Evolutionary conservation across 2,113 vertebrate species (phyloP).

Genomic region (Anhinga anhinga): DNA sequence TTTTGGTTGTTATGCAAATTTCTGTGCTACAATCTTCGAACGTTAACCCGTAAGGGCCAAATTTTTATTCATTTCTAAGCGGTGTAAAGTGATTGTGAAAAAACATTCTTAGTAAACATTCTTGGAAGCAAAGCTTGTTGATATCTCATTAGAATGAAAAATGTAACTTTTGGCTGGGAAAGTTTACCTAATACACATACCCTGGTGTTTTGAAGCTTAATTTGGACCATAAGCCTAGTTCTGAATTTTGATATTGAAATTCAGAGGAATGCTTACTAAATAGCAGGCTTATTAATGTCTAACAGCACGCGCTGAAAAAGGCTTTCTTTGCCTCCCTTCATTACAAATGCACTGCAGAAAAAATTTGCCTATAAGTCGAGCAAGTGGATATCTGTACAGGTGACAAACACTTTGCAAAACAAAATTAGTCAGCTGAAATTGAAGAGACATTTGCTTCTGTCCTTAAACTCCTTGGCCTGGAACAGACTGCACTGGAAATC

Average conservation of each 20-base stretch:
- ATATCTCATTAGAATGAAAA: neutral
- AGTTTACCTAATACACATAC: neutral
- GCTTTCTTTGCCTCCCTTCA: constrained; percentile 6
- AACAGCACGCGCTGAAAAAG: neutral
- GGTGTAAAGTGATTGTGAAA: neutral
- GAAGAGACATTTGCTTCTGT: constrained; percentile 52
- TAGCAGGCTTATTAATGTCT: neutral
- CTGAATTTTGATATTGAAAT: neutral
- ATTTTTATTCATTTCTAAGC: neutral
- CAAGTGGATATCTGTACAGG: constrained; percentile 14
- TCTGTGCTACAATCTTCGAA: neutral
- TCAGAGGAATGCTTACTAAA: neutral
- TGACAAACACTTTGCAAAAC: constrained; percentile 51
- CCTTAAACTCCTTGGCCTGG: constrained; percentile 41
- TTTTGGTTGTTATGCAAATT: neutral
- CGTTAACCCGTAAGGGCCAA: neutral
- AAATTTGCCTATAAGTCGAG: constrained; percentile 28
- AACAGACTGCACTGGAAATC: constrained; percentile 56
- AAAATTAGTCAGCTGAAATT: constrained; percentile 65
- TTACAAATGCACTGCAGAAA: neutral
- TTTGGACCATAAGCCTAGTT: neutral
- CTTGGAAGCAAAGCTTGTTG: neutral
- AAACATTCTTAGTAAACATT: neutral
- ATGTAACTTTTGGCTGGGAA: neutral
- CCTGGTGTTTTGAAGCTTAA: neutral